phyloP scores from a whole-genome alignment of 2,888 invertebrate genomes.

The Idaea biselata region DNA sequence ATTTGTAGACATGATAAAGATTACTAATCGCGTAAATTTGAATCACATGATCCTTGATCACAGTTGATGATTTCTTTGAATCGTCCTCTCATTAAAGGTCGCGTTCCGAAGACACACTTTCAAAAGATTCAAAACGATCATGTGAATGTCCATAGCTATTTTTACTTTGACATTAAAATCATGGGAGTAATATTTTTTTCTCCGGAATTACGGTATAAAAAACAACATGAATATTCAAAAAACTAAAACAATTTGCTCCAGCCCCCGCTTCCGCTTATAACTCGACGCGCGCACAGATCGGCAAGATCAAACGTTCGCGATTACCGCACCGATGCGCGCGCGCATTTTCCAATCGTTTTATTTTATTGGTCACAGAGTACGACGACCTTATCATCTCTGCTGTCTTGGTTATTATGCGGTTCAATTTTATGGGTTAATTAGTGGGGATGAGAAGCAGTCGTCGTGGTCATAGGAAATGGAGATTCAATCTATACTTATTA shows the following conservation, averaged over 20 bases:
- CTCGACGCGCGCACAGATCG: slow-evolving; percentile 31
- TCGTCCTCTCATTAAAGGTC: too few species aligned
- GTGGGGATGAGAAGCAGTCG: slow-evolving; percentile 9
- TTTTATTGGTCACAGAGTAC: slow-evolving; percentile 23
- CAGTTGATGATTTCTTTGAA: too few species aligned
- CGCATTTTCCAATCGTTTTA: slow-evolving; percentile 40
- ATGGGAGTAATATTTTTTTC: too few species aligned
- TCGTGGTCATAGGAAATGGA: slow-evolving; percentile 4
- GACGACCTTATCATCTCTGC: slow-evolving; percentile 17
- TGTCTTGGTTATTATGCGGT: slow-evolving; percentile 16
- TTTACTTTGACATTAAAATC: too few species aligned
- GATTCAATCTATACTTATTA: slow-evolving; percentile 10
- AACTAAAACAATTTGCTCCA: slow-evolving; percentile 9
- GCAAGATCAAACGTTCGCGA: slow-evolving; percentile 64
- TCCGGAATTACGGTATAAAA: too few species aligned
- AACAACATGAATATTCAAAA: slow-evolving; percentile 2
- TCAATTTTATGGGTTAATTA: slow-evolving; percentile 31
- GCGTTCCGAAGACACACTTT: too few species aligned
- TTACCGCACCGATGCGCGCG: slow-evolving; percentile 59
- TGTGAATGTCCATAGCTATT: too few species aligned
- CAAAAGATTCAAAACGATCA: too few species aligned
- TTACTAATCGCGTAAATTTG: too few species aligned
- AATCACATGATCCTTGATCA: too few species aligned
- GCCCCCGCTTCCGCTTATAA: not conserved
- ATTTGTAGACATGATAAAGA: too few species aligned